Base-by-base conservation (phyloP, 2,888 invertebrate species). In the Euplagia quadripunctaria region DNA sequence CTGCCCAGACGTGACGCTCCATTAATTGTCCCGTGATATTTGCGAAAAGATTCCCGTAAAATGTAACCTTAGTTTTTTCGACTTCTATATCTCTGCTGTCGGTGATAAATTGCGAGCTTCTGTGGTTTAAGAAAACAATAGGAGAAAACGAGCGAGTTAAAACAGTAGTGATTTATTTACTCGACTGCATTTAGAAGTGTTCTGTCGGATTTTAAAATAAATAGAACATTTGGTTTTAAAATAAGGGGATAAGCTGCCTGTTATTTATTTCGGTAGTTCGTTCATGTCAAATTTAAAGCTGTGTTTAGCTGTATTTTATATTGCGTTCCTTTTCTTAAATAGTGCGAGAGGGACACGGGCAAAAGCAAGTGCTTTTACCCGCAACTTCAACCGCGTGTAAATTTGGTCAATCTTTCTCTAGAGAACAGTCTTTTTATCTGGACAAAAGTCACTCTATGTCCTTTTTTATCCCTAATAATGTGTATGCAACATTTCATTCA, bases 151-250 rank as follows among this genome's bases (percentile, higher is more conserved):
- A 76, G 71, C 66, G 71, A 77, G 75, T 85, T 82, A 74, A 85
- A 84, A 80, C 76, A 77, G 77, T 73, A 75, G 79, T 82, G 82
- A 85, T 85, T 85, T 85, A 85, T 85, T 75, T 75, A 68, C 42
- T 68, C 65, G 69, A 82, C 78, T 82, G 76, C 75, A 75, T 82
- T 75, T 74, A 51, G 66, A 67, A 72, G 66, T 72, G 49, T 49
- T 66, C 52, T 72, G 76, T 78, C 58, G 80, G 81, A 73, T 79
- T 84, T 73, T 75, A 74, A 79, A 80, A 52, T 61, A 71, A 82
- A 75, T 76, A 68, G 49, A 58, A 64, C n/a, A 42, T 51, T 71
- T 71, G 46, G 49, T 66, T 71, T 61, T 6, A n/a, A 67, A 58
- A 55, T 71, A 66, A 61, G 42, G 42, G 61, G 41, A 31, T 61